Conservation (phyloP, 2,797 vertebrate genomes). For the Danio kyathit region DNA sequence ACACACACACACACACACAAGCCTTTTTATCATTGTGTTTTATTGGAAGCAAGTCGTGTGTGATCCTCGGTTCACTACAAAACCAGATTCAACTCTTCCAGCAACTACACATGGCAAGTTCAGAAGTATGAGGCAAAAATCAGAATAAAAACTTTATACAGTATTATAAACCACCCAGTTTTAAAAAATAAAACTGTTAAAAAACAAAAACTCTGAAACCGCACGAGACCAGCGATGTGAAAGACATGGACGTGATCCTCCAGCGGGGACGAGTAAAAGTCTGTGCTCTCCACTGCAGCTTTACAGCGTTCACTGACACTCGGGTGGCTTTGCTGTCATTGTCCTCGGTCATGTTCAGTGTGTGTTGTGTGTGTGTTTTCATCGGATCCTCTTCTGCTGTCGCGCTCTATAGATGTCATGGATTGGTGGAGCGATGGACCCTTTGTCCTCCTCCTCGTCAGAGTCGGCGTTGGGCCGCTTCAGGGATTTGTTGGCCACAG, state of each 20-base stretch:
- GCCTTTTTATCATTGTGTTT: conserved; percentile 68
- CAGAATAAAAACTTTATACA: conserved; percentile 84
- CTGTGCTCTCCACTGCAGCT: not conserved
- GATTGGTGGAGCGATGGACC: conserved; percentile 92
- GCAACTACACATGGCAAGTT: conserved; percentile 77
- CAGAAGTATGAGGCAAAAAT: conserved; percentile 69
- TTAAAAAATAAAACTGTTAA: conserved; percentile 84
- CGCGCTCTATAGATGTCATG: conserved; percentile 98
- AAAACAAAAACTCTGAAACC: conserved; percentile 62
- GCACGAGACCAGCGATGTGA: conserved; percentile 43
- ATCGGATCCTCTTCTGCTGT: conserved; percentile 98
- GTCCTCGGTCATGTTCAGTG: conserved; percentile 40
- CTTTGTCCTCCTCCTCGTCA: conserved; percentile 97
- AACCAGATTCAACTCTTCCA: conserved; percentile 71
- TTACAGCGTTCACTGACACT: conserved; percentile 18
- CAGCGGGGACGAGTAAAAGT: conserved; percentile 37
- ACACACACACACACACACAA: not conserved
- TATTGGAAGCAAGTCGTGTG: conserved; percentile 79
- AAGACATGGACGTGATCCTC: conserved; percentile 2
- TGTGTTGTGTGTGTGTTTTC: conserved; percentile 64
- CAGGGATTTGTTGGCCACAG: conserved; percentile 87
- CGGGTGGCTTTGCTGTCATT: conserved; percentile 7
- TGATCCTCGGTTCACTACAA: conserved; percentile 79
- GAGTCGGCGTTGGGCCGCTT: conserved; percentile 97
- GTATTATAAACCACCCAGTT: conserved; percentile 77